Evolutionary conservation across 1,140 invertebrate species (phyloP).

Genomic region (Lepeophtheirus salmonis): DNA sequence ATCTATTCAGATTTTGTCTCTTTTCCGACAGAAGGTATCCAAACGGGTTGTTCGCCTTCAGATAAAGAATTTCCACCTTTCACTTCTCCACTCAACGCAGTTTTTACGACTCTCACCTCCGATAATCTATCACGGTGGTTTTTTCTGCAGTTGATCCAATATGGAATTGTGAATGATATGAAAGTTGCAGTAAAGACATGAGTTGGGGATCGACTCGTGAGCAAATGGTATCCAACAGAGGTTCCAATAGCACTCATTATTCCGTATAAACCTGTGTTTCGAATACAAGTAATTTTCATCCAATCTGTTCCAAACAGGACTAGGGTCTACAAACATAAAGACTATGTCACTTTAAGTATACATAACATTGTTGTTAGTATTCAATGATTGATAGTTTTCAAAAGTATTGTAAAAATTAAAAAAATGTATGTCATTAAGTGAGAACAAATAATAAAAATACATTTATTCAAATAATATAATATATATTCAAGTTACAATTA

Average conservation of each 20-base stretch:
- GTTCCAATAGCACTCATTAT: not conserved
- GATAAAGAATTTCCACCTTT: not conserved
- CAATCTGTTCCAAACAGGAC: not conserved
- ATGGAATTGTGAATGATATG: not conserved
- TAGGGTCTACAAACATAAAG: not conserved
- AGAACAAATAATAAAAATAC: not conserved
- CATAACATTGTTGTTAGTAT: not conserved
- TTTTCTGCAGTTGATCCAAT: not conserved
- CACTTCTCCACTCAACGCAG: not conserved
- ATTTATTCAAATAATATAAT: not conserved
- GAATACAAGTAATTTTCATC: constrained; percentile 6
- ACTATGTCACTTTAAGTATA: not conserved
- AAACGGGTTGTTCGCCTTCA: not conserved
- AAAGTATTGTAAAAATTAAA: not conserved
- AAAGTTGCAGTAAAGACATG: not conserved
- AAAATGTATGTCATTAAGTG: not conserved
- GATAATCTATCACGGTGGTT: not conserved
- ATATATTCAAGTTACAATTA: not conserved
- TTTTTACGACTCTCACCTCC: not conserved
- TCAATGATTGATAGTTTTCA: not conserved
- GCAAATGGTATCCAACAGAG: not conserved
- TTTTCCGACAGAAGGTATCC: not conserved
- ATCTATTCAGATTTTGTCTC: no score
- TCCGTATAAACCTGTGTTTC: not conserved
- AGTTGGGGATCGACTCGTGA: constrained; percentile 2